Base-by-base conservation (phyloP, 2,113 vertebrate genomes). In the Serilophus lunatus region DNA sequence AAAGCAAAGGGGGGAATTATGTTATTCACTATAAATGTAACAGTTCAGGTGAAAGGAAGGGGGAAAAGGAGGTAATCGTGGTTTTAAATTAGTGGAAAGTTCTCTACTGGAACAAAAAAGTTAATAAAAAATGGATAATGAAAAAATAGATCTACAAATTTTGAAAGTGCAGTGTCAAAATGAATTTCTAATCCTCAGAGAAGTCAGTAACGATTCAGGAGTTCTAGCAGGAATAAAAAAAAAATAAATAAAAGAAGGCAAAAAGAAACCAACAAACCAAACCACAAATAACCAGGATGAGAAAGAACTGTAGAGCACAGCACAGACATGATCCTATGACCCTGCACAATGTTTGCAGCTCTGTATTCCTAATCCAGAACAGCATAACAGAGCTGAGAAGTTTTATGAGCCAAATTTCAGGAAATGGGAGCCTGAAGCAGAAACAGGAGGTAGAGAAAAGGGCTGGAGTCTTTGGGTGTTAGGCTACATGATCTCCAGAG, bases 261-360 rank as follows among this genome's bases (percentile, higher is more conserved):
- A 44, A 44, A n/a, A 25, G 9, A 23, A 65, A 31, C 9, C 23
- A 65, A 65, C 13, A 31, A 38, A 35, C 6, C 10, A 59, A 18
- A 13, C 12, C 12, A 24, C 9, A 36, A 38, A 44, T 31, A n/a
- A 63, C 3, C 24, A 71, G 61, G 24, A 1, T 61, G 2, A 13
- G 31, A 47, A n/a, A 4, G 19, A 60, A 57, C 1, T 33, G 16
- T 15, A 44, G 0, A 2, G 36, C 69, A 38, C 36, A 25, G 9
- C 23, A 50, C n/a, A 78, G 42, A 40, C 25, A 25, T 3, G 36
- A 59, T 57, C 51, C 50, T 31, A 18, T 63, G 82, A 70, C 54
- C 59, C 42, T 63, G 24, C 11, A 59, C 0, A 0, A 36, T 33
- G 3, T 29, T 81, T 75, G 56, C 26, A 20, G 23, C n/a, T 20